Evolutionary conservation across 2,888 invertebrate species (phyloP), one percentile per base, ranked within the genome.

Genomic region (Macrophya annulata): DNA sequence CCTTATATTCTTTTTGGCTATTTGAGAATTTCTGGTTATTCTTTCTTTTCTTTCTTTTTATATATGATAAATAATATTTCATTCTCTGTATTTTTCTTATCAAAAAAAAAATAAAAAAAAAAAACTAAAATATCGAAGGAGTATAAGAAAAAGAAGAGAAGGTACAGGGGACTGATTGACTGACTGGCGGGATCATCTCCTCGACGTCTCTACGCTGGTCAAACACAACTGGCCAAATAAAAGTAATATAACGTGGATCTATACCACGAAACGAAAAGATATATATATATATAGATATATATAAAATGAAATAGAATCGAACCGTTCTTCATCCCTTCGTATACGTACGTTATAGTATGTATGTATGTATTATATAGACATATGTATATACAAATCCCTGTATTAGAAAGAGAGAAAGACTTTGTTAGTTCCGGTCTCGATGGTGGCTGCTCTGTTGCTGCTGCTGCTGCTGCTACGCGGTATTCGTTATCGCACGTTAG

Each of bases 151-250:
- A 12, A 62, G 21, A 25, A 4, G 62, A 12, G 21, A 10, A 62
- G 21, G 62, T 62, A 9, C 48, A 9, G 48, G 31, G 31, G 31
- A 31, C 31, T 31, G 31, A 31, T 31, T 31, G 31, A 55, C 55
- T 21, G 25, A 10, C 25, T 62, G 3, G 21, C n/a, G 62, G 62
- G 25, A 62, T 62, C 25, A 72, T 72, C 55, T 55, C 55, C n/a
- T 55, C 55, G 8, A 43, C 43, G 15, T 17, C 9, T 15, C 40
- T 71, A 45, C 55, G 45, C 77, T 55, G 51, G 55, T 37, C 77
- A 77, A 77, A 77, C 40, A 77, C 77, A 77, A 55, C 77, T 77
- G 77, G 51, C 37, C 77, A 77, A 77, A 77, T 31, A 77, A 77
- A 55, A 77, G 77, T 37, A 68, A 68, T 68, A 55, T 55, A 25